A percentile compares a stretch with the other conserved stretches of the same genome.
These are phyloP conservation scores for Oligia fasciuncula DNA, from an alignment of 2,888 invertebrate genomes.

Conservation along the genomic window DNA sequence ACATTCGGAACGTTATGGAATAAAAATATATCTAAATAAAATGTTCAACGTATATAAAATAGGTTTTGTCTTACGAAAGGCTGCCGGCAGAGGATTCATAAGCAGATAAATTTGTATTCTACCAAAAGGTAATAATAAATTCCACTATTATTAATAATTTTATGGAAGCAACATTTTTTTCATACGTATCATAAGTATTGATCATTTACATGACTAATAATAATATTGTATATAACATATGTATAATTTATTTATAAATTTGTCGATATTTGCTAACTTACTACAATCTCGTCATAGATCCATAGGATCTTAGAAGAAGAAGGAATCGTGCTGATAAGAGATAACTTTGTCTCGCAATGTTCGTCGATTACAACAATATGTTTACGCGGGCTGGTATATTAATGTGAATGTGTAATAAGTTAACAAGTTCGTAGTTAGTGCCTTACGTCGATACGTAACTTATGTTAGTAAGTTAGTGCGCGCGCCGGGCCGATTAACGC, in stretches of 20 bases:
- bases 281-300: conserved; percentile 73
- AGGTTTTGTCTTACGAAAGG: conserved; percentile 56
- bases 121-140: conserved; percentile 75
- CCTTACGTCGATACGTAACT: conserved; percentile 85
- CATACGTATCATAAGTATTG: conserved; percentile 86
- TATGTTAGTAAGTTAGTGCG: conserved; percentile 84
- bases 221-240: conserved; percentile 88
- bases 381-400: conserved; percentile 13
- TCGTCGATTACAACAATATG: conserved; percentile 3
- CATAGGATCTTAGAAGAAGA: conserved; percentile 16
- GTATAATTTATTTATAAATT: conserved; percentile 85
- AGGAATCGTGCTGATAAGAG: conserved; percentile 8
- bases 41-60: conserved; percentile 51
- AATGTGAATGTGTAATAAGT: conserved; percentile 81
- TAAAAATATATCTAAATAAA: conserved; percentile 56
- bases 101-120: conserved; percentile 71
- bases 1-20: conserved; percentile 41
- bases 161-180: conserved; percentile 88
- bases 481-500: conserved; percentile 84
- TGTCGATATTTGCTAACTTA: conserved; percentile 86
- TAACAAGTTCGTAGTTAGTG: conserved; percentile 87
- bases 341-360: conserved; percentile 20
- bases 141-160: conserved; percentile 79
- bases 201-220: conserved; percentile 83
- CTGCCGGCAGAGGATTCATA: conserved; percentile 74